Base-by-base conservation (phyloP, 2,113 vertebrate genomes). In the Vulpes vulpes region DNA sequence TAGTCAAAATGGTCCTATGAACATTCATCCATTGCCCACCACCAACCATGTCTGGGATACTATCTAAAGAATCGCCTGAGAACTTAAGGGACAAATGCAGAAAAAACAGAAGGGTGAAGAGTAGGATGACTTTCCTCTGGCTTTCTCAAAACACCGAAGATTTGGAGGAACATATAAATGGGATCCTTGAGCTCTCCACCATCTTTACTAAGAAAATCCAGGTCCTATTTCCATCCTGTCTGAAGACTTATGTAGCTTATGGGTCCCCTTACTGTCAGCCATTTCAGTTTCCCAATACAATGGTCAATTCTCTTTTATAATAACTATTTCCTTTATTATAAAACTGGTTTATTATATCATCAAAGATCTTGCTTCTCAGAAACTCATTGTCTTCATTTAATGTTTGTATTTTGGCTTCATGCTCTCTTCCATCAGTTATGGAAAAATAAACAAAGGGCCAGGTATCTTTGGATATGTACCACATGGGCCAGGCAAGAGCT, bases 301-400 rank as follows among this genome's bases (percentile, higher is more conserved):
- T 15, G 25, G 51, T 64, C 35, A 85, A 38, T 87, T 88, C 62
- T 94, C 88, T 95, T 95, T 90, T 85, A 85, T 89, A 95, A 89
- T 93, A 96, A 95, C n/a, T 93, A 71, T 93, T 94, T 67, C 88
- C 80, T 53, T 96, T 96, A 96, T 38, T 89, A 73, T 82, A 55
- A 95, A 87, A 67, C 89, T 82, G 23, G 67, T 89, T 97, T 89
- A 91, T 91, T 95, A 79, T 65, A 89, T 91, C 82, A 57, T 88
- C 53, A 97, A 96, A 95, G 55, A 90, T 96, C 64, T 85, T 95
- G 84, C 32, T 92, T 94, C 73, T 85, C 64, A 35, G 90, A 94
- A 80, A 90, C 55, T 97, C 65, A 81, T 32, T 93, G 67, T 93
- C 81, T 94, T 94, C 59, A 62, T 78, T 73, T 43, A 97, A 89